These are phyloP conservation scores for Trichomalopsis sarcophagae DNA, from an alignment of 1,140 invertebrate species.

Conservation along the genomic window DNA sequence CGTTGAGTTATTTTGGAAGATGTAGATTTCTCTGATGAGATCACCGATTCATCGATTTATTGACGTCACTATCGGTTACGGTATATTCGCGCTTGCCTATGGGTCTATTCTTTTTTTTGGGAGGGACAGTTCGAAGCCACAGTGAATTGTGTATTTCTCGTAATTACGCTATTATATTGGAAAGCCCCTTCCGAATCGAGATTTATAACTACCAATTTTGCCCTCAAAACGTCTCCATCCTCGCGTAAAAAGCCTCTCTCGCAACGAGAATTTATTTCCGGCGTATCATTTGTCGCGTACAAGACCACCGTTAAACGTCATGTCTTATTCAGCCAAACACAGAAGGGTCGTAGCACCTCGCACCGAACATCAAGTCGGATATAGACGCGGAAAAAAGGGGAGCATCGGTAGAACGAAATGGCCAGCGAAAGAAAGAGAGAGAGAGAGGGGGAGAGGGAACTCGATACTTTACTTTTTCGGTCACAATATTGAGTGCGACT, in stretches of 20 bases:
- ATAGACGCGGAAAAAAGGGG: constrained; percentile 41
- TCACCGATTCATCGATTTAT: neutral
- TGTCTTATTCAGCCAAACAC: constrained; percentile 34
- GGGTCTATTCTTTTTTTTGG: too few species aligned
- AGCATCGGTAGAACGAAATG: constrained; percentile 48
- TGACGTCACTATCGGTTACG: neutral
- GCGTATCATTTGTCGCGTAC: constrained; percentile 32
- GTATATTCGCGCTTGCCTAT: neutral
- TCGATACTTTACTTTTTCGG: constrained; percentile 70
- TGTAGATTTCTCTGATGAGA: too few species aligned
- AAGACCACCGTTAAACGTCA: constrained; percentile 39
- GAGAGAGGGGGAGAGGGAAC: constrained; percentile 57
- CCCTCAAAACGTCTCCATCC: neutral
- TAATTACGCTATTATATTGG: neutral
- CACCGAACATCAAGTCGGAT: constrained; percentile 45
- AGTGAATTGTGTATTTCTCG: too few species aligned
- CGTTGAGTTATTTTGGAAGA: too few species aligned
- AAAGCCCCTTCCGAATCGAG: neutral
- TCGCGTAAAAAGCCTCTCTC: neutral
- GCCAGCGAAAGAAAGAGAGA: constrained; percentile 57
- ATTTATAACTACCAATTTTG: neutral
- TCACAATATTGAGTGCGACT: constrained; percentile 73
- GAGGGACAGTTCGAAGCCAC: too few species aligned
- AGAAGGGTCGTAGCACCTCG: constrained; percentile 42
- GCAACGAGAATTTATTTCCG: constrained; percentile 16